A percentile compares a stretch with the other conserved stretches of the same genome.
Conservation (phyloP, 2,113 vertebrate genomes). For the Cathartes aura region DNA sequence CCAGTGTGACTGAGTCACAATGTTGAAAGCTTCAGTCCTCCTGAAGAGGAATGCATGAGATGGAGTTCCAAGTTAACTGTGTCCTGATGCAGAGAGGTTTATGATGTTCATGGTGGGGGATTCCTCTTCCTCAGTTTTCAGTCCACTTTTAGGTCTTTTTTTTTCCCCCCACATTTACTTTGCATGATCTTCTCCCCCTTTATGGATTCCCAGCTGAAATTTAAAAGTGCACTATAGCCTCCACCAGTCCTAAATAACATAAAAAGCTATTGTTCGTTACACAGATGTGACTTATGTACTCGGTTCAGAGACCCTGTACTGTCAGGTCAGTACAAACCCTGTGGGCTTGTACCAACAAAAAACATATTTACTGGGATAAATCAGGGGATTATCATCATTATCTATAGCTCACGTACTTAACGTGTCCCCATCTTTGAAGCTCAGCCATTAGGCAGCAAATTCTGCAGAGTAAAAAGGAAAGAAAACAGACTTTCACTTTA, state of each 20-base stretch:
- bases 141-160: too few relatives aligned
- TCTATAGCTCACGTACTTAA: not conserved
- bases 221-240: not conserved
- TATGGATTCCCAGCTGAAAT: not conserved
- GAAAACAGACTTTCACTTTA: not conserved
- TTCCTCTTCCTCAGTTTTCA: not conserved
- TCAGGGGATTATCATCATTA: fast-evolving
- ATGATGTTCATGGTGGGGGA: not conserved
- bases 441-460: not conserved
- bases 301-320: not conserved
- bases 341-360: not conserved
- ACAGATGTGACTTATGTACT: not conserved
- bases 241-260: not conserved
- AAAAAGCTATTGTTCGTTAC: fast-evolving
- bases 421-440: not conserved
- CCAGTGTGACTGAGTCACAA: not conserved
- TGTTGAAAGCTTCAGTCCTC: not conserved
- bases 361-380: not conserved
- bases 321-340: not conserved
- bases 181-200: not conserved
- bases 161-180: not conserved
- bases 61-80: not conserved
- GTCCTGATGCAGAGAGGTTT: too few relatives aligned
- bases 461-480: not conserved
- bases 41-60: not conserved